Evolutionary conservation across 2,113 vertebrate species (phyloP).

Genomic region (Myxocyprinus asiaticus): DNA sequence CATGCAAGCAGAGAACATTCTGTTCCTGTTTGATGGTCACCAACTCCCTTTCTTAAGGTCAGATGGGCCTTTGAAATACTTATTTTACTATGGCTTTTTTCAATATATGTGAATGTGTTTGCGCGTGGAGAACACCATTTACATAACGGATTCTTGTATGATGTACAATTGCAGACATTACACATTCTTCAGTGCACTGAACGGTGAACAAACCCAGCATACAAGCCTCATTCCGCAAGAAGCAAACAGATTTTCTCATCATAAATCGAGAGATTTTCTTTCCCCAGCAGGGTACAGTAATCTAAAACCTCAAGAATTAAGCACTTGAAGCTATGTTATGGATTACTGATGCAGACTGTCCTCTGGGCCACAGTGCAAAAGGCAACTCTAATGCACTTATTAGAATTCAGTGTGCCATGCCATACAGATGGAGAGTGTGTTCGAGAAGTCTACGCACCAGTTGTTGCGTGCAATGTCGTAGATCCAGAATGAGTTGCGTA

Average conservation of each 20-base stretch:
- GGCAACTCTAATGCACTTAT: not conserved
- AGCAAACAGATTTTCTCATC: not conserved
- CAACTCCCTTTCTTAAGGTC: slow-evolving; percentile 32
- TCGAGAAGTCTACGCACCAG: slow-evolving; percentile 77
- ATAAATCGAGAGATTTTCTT: not conserved
- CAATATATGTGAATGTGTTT: not conserved
- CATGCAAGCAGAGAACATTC: slow-evolving; percentile 37
- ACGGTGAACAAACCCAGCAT: not conserved
- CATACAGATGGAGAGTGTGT: not conserved
- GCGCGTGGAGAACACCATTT: not conserved
- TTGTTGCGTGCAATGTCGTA: slow-evolving; percentile 98
- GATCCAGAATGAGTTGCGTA: slow-evolving; percentile 99
- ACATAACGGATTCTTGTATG: not conserved
- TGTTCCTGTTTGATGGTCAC: slow-evolving; percentile 43
- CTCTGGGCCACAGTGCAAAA: not conserved
- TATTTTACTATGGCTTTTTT: slow-evolving; percentile 1
- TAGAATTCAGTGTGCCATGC: slow-evolving; percentile 1
- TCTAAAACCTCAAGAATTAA: not conserved
- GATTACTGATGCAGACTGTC: not conserved
- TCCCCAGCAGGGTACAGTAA: not conserved
- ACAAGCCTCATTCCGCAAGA: not conserved
- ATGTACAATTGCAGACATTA: not conserved
- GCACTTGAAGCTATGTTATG: not conserved
- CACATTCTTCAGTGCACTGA: not conserved
- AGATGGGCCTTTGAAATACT: slow-evolving; percentile 10